phyloP scores from a whole-genome alignment of 2,888 invertebrate genomes.

The Baccha elongata region DNA sequence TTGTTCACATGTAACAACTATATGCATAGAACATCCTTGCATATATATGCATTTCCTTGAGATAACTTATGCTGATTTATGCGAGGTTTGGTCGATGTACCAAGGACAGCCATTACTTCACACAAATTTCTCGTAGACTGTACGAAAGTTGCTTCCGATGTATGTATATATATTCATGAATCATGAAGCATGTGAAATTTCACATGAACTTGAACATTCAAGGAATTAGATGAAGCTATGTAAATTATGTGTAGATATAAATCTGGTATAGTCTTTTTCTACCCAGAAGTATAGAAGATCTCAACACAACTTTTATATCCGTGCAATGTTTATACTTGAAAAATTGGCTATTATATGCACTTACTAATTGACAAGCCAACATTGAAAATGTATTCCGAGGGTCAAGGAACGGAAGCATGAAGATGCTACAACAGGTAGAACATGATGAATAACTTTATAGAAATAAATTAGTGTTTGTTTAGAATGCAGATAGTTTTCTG shows the following conservation, averaged over 20 bases:
- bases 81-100: conserved; percentile 56
- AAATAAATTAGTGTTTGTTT: no score
- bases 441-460: no score
- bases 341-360: conserved; percentile 53
- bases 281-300: not conserved
- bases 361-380: conserved; percentile 55
- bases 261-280: not conserved
- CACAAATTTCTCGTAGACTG: not conserved
- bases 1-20: not conserved
- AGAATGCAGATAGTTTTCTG: no score
- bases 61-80: conserved; percentile 73
- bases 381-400: not conserved
- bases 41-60: conserved; percentile 53
- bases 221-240: not conserved
- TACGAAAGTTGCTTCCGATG: conserved; percentile 3
- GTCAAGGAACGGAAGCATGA: not conserved
- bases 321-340: conserved; percentile 5
- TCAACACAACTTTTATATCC: conserved; percentile 25
- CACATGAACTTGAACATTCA: conserved; percentile 33
- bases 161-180: not conserved
- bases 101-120: conserved; percentile 47
- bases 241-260: no score
- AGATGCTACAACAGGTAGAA: no score
- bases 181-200: not conserved
- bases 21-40: conserved; percentile 30